These are phyloP conservation scores for Pogona vitticeps DNA, from an alignment of 2,113 vertebrate species.

Conservation along the genomic window DNA sequence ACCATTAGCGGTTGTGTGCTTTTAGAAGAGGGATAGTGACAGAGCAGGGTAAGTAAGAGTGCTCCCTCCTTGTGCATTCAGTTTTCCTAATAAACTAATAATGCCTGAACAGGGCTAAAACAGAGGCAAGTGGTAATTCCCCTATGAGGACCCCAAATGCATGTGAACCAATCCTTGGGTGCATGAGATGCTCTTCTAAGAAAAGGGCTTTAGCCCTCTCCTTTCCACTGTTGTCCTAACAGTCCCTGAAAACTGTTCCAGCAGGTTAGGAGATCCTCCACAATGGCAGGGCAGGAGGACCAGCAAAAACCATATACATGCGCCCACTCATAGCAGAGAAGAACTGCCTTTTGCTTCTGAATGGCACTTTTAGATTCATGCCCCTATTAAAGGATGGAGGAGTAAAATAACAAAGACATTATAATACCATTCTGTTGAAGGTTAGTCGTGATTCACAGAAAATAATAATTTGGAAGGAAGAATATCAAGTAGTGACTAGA, in stretches of 20 bases:
- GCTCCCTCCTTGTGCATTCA: too few species aligned
- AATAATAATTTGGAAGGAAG: constrained; percentile 44
- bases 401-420: not conserved
- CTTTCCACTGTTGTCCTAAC: not conserved
- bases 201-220: not conserved
- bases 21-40: too few species aligned
- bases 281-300: not conserved
- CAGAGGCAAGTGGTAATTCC: not conserved
- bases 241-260: not conserved
- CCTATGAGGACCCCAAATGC: not conserved
- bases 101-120: not conserved
- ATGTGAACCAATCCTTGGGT: not conserved
- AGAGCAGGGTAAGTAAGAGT: too few species aligned
- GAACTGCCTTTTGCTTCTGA: not conserved
- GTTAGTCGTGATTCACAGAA: constrained; percentile 19
- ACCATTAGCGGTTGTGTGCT: too few species aligned
- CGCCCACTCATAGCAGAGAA: too few species aligned
- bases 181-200: not conserved
- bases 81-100: too few species aligned
- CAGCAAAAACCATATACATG: not conserved
- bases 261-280: too few species aligned
- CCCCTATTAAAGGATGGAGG: not conserved
- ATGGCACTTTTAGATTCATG: not conserved
- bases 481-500: constrained; percentile 25
- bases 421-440: constrained; percentile 30